Conservation (phyloP, 2,797 vertebrate species). For the Sarcophilus harrisii region DNA sequence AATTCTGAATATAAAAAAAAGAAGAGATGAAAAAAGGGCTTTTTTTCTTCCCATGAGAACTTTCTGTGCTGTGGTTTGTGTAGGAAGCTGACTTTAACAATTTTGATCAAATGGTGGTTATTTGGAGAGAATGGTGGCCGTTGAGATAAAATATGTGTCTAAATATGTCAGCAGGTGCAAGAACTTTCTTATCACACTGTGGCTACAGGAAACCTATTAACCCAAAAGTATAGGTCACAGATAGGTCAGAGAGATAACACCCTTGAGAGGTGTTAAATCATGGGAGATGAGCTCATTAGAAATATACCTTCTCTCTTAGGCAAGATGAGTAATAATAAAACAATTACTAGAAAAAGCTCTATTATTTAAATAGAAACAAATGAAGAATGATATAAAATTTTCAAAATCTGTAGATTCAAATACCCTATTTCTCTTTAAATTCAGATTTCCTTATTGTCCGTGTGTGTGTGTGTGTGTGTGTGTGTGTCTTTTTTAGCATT, state of each 20-base stretch:
- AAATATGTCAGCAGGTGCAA: slow-evolving; percentile 82
- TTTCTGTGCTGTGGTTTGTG: slow-evolving; percentile 84
- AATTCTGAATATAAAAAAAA: slow-evolving; percentile 47
- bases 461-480: slow-evolving; percentile 2
- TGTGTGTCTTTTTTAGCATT: background rate
- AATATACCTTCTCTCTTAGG: background rate
- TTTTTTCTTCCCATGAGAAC: slow-evolving; percentile 87
- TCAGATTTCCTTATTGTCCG: background rate
- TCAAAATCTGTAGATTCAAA: slow-evolving; percentile 11
- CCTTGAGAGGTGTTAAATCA: slow-evolving; percentile 63
- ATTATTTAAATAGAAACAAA: background rate
- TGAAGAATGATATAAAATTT: background rate
- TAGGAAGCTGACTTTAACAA: slow-evolving; percentile 87
- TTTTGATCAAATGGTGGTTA: slow-evolving; percentile 83
- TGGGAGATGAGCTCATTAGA: slow-evolving; percentile 42
- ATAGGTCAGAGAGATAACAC: slow-evolving; percentile 80
- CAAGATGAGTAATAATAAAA: slow-evolving; percentile 3
- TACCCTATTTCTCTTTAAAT: slow-evolving; percentile 22
- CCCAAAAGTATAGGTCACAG: slow-evolving; percentile 80
- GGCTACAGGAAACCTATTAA: slow-evolving; percentile 82
- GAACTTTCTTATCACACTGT: slow-evolving; percentile 74
- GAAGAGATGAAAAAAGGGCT: slow-evolving; percentile 41
- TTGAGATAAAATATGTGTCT: slow-evolving; percentile 77
- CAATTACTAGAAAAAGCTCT: slow-evolving; percentile 44
- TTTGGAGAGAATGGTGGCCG: slow-evolving; percentile 75